phyloP scores from a whole-genome alignment of 2,888 invertebrate genomes.

The Eurois occulta region DNA sequence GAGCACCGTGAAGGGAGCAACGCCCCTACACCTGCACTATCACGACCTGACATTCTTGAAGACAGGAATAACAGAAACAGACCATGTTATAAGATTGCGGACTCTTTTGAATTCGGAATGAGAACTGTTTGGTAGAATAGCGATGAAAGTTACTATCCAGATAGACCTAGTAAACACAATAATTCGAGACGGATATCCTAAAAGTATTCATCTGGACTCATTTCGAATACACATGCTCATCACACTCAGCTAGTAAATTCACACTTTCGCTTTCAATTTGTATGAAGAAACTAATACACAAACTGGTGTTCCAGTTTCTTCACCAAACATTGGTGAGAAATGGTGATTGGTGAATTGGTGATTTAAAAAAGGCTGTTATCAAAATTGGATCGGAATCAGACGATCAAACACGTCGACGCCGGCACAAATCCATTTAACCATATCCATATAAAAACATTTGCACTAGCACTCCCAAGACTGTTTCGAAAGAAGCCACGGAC shows the following conservation, averaged over 20 bases:
- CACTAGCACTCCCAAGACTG: constrained; percentile 87
- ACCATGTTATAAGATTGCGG: constrained; percentile 17
- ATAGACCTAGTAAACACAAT: constrained; percentile 33
- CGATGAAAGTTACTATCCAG: constrained; percentile 12
- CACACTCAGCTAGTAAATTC: constrained; percentile 41
- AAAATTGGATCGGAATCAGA: constrained; percentile 67
- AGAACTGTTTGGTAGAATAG: background rate
- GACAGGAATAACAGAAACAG: constrained; percentile 48
- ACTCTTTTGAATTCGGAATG: constrained; percentile 2
- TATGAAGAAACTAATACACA: constrained; percentile 39
- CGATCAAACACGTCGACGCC: constrained; percentile 74
- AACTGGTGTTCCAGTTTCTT: constrained; percentile 55
- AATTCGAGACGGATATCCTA: constrained; percentile 33
- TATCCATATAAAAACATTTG: constrained; percentile 87
- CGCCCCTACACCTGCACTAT: constrained; percentile 84
- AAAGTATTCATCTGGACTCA: constrained; percentile 38
- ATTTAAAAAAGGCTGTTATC: constrained; percentile 55
- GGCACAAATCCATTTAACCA: constrained; percentile 82
- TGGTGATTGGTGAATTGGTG: no score
- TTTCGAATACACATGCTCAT: constrained; percentile 42
- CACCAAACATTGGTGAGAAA: constrained; percentile 33
- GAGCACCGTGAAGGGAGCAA: constrained; percentile 79
- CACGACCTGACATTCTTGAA: constrained; percentile 83
- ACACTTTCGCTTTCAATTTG: constrained; percentile 55
- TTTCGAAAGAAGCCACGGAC: constrained; percentile 88